These are phyloP conservation scores for Butastur rufipennis DNA, from an alignment of 2,113 vertebrate genomes.

Conservation along the genomic window DNA sequence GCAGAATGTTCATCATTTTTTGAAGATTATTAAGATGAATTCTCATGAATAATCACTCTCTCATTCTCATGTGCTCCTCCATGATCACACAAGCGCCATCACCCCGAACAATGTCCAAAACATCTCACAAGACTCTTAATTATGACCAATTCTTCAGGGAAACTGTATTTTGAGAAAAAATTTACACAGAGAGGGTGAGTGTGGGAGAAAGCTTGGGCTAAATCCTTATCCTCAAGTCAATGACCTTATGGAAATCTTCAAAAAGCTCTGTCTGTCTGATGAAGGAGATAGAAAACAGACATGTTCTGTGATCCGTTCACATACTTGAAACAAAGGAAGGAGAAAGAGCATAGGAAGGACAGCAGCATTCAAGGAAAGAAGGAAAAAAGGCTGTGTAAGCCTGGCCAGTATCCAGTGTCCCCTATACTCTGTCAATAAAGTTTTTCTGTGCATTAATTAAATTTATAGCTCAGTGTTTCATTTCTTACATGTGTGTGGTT, in stretches of 20 bases:
- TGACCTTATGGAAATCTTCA: background rate
- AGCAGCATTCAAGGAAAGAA: background rate
- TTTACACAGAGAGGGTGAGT: background rate
- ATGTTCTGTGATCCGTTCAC: background rate
- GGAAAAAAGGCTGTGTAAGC: background rate
- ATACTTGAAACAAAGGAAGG: background rate
- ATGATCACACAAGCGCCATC: background rate
- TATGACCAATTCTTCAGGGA: background rate
- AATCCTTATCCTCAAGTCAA: background rate
- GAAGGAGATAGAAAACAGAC: background rate
- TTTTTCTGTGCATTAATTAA: background rate
- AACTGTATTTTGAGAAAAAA: background rate
- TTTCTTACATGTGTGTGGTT: background rate
- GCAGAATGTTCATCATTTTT: background rate
- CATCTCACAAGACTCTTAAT: background rate
- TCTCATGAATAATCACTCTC: background rate
- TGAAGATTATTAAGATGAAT: background rate
- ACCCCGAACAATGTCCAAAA: background rate
- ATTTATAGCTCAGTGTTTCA: background rate
- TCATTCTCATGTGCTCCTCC: background rate
- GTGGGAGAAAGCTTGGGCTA: background rate
- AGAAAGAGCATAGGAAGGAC: background rate
- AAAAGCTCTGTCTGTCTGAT: background rate
- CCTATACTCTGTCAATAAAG: rapidly evolving
- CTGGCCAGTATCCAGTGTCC: background rate